These are phyloP conservation scores for Xanthia togata DNA, from an alignment of 2,888 invertebrate genomes.

Conservation along the genomic window DNA sequence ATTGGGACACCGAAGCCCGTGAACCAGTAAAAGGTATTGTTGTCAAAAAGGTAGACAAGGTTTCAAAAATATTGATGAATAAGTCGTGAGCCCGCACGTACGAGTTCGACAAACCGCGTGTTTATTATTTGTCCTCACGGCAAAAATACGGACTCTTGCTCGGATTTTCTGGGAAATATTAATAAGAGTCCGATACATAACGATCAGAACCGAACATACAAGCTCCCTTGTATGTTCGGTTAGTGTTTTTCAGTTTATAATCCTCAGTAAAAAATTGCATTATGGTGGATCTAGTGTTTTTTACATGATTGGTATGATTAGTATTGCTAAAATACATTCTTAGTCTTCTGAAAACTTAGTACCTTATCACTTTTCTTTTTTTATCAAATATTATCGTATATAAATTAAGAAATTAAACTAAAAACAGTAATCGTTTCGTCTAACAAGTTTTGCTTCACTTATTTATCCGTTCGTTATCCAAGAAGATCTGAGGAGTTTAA, in stretches of 20 bases:
- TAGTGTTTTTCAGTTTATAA: neutral
- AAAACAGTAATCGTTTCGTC: slow-evolving; percentile 16
- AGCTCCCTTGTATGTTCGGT: no score
- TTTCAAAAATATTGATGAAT: slow-evolving; percentile 40
- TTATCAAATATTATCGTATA: slow-evolving; percentile 1
- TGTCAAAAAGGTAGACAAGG: slow-evolving; percentile 25
- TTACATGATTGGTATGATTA: neutral
- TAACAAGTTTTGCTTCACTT: slow-evolving; percentile 12
- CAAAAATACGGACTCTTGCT: slow-evolving; percentile 14
- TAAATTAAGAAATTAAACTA: slow-evolving; percentile 13
- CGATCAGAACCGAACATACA: no score
- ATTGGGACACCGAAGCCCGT: slow-evolving; percentile 28
- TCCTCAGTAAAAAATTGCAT: no score
- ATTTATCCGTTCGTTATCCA: slow-evolving; percentile 8
- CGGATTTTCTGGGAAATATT: slow-evolving; percentile 16
- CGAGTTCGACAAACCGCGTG: slow-evolving; percentile 18
- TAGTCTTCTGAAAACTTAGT: slow-evolving; percentile 3
- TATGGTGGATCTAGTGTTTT: neutral
- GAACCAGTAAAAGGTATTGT: slow-evolving; percentile 1
- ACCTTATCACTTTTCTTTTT: neutral
- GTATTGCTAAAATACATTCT: no score
- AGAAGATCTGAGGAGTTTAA: slow-evolving; percentile 8
- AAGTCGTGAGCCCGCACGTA: slow-evolving; percentile 29
- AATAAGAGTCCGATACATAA: slow-evolving; percentile 1
- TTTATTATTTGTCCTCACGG: slow-evolving; percentile 29